These are phyloP conservation scores for Pygoscelis antarcticus DNA, from an alignment of 2,113 vertebrate genomes.

Conservation along the genomic window DNA sequence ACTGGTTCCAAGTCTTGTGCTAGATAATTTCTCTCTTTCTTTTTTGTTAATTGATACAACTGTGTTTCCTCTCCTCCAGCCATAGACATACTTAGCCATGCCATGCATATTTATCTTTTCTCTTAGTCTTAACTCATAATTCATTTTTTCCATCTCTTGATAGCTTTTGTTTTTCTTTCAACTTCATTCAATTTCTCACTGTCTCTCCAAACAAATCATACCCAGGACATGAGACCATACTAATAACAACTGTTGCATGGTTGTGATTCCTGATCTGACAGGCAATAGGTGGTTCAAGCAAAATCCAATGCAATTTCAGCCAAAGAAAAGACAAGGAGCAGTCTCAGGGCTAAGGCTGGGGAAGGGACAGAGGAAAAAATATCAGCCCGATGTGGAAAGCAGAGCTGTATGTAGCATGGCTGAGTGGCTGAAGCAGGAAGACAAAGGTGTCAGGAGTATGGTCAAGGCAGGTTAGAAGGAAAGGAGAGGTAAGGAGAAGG, in stretches of 20 bases:
- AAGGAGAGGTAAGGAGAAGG: background rate
- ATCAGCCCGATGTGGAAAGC: background rate
- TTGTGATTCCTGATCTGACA: background rate
- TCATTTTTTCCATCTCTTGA: background rate
- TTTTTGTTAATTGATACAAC: background rate
- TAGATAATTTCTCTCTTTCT: background rate
- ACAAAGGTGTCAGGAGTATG: background rate
- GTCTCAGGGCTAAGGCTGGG: background rate
- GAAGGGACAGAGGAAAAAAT: background rate
- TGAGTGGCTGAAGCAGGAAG: background rate
- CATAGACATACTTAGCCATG: background rate
- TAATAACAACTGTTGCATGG: background rate
- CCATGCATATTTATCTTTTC: background rate
- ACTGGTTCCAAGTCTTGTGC: background rate
- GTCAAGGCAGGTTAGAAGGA: background rate
- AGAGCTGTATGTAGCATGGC: background rate
- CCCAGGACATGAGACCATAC: background rate
- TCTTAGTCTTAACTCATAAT: background rate
- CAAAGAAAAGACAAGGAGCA: background rate
- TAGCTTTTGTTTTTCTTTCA: background rate
- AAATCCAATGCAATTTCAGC: background rate
- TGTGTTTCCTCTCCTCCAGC: background rate
- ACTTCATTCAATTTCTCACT: background rate
- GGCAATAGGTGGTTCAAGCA: background rate
- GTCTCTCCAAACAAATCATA: background rate